Percentiles rank a stretch among this genome's conserved stretches.
These are phyloP conservation scores for Notamacropus eugenii DNA, from an alignment of 2,797 vertebrate species.

Conservation along the genomic window DNA sequence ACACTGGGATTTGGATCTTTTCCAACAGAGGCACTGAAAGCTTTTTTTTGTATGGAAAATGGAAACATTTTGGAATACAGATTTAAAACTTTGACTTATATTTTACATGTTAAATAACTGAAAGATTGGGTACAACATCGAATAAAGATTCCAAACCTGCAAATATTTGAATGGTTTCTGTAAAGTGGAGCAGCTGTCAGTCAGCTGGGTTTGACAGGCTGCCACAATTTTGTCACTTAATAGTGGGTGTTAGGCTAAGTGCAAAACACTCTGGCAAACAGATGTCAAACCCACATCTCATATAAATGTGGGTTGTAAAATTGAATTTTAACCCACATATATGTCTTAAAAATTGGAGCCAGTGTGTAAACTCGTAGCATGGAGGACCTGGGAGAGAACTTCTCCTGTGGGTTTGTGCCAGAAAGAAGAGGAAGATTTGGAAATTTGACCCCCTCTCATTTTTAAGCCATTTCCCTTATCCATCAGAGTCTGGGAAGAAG, in stretches of 20 bases:
- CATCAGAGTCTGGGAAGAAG: not conserved
- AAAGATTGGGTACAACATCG: slow-evolving; percentile 82
- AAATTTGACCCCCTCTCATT: slow-evolving; percentile 64
- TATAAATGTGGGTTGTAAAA: slow-evolving; percentile 83
- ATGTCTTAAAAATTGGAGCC: slow-evolving; percentile 71
- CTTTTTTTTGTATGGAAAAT: slow-evolving; percentile 81
- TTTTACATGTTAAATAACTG: slow-evolving; percentile 84
- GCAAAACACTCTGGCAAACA: slow-evolving; percentile 89
- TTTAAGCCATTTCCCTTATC: slow-evolving; percentile 52
- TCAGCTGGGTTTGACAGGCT: slow-evolving; percentile 93
- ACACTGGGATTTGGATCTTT: slow-evolving; percentile 68
- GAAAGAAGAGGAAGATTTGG: slow-evolving; percentile 62
- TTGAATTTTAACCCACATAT: slow-evolving; percentile 83
- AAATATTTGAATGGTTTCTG: slow-evolving; percentile 87
- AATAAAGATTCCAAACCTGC: slow-evolving; percentile 84
- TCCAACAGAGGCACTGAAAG: slow-evolving; percentile 72
- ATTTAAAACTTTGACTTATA: slow-evolving; percentile 85
- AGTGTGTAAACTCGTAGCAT: slow-evolving; percentile 73
- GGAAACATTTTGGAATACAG: slow-evolving; percentile 83
- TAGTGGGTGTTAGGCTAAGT: slow-evolving; percentile 89
- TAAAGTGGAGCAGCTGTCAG: slow-evolving; percentile 89
- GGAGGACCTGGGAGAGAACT: not conserved
- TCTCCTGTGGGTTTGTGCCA: slow-evolving; percentile 63
- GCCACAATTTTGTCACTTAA: slow-evolving; percentile 89
- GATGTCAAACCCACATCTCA: slow-evolving; percentile 88